Percentiles rank a stretch among this genome's conserved stretches.
phyloP scores from a whole-genome alignment of 1,140 invertebrate species.

The Ephestia elutella region DNA sequence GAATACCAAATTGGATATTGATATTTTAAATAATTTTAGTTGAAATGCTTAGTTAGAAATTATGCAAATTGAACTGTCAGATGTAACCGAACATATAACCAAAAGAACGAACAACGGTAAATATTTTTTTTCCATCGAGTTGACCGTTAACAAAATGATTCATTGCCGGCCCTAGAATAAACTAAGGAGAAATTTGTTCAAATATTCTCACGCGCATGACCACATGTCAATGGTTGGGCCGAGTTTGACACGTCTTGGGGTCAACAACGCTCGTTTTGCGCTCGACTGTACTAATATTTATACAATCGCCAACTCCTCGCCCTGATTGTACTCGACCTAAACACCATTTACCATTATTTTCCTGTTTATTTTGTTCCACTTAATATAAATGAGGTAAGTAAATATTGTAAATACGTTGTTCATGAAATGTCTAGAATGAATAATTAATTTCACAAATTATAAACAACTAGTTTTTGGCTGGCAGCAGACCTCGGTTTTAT shows the following conservation, averaged over 20 bases:
- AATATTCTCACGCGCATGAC: conserved; percentile 66
- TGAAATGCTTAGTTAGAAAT: conserved; percentile 21
- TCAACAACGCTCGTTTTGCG: conserved; percentile 49
- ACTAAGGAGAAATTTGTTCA: conserved; percentile 62
- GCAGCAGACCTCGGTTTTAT: too few relatives aligned
- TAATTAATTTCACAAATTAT: too few relatives aligned
- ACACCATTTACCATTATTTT: conserved; percentile 13
- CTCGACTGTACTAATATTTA: conserved; percentile 44
- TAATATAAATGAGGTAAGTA: background rate
- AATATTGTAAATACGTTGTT: too few relatives aligned
- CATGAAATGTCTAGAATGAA: too few relatives aligned
- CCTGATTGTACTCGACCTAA: conserved; percentile 30
- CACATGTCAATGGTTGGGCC: conserved; percentile 55
- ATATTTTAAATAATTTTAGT: conserved; percentile 13
- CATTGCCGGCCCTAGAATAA: conserved; percentile 64
- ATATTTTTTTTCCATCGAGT: conserved; percentile 43
- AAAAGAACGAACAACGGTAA: conserved; percentile 36
- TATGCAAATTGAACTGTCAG: conserved; percentile 37
- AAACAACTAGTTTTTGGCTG: too few relatives aligned
- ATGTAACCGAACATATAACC: conserved; percentile 1
- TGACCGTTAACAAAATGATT: conserved; percentile 67
- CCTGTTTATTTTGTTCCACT: background rate
- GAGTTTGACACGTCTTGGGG: conserved; percentile 61
- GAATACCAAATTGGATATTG: conserved; percentile 15
- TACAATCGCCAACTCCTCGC: conserved; percentile 34